Evolutionary conservation across 2,113 vertebrate genomes (phyloP).

Genomic region (Vireo altiloquus): DNA sequence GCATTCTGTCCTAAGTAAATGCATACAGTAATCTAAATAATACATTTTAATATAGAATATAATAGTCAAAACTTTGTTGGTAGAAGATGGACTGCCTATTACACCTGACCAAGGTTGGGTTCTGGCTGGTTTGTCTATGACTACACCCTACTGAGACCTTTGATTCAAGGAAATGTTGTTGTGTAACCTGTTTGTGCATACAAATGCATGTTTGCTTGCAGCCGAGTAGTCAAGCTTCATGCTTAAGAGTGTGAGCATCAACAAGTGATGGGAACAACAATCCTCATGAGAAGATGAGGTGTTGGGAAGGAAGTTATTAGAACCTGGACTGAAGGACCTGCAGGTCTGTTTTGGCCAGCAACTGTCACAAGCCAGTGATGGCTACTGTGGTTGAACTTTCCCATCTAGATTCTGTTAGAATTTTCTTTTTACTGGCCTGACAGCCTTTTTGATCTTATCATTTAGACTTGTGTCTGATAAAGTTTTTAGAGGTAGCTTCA

Average conservation of each 20-base stretch:
- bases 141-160: not conserved
- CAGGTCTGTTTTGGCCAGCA: slow-evolving; percentile 16
- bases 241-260: slow-evolving; percentile 17
- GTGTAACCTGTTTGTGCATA: not conserved
- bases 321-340: not conserved
- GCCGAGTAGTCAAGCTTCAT: slow-evolving; percentile 21
- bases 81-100: not conserved
- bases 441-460: slow-evolving; percentile 7
- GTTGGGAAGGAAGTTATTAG: not conserved
- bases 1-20: not conserved
- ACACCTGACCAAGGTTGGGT: not conserved
- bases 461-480: not conserved
- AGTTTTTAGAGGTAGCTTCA: not conserved
- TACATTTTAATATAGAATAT: not conserved
- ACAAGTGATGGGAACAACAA: not conserved
- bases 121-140: not conserved
- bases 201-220: slow-evolving; percentile 24
- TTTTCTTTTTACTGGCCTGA: not conserved
- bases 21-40: not conserved
- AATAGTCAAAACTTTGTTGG: not conserved
- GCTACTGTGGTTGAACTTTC: not conserved
- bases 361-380: not conserved
- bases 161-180: not conserved
- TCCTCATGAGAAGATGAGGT: slow-evolving; percentile 17
- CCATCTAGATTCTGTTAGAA: not conserved